phyloP scores from a whole-genome alignment of 2,888 invertebrate genomes.

The Lomographa bimaculata region DNA sequence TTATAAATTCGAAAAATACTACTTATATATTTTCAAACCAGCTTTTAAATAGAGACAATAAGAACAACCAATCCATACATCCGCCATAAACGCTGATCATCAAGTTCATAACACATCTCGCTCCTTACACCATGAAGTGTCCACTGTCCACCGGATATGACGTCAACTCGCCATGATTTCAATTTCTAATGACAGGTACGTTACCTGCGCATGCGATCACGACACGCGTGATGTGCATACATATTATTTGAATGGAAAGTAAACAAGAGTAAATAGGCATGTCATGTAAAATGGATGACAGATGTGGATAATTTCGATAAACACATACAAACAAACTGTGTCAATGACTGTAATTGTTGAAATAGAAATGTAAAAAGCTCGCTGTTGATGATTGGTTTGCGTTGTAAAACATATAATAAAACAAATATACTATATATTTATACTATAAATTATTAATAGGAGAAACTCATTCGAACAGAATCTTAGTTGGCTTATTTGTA shows the following conservation, averaged over 20 bases:
- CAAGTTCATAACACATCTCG: constrained; percentile 15
- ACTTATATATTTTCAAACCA: too few relatives aligned
- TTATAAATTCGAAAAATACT: too few relatives aligned
- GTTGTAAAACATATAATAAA: too few relatives aligned
- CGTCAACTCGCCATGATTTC: constrained; percentile 46
- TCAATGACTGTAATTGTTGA: too few relatives aligned
- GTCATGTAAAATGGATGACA: constrained; percentile 5
- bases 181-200: constrained; percentile 43
- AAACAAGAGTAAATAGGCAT: constrained; percentile 28
- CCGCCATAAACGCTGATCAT: constrained; percentile 6
- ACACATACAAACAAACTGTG: neutral
- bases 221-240: constrained; percentile 28
- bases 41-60: too few relatives aligned
- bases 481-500: too few relatives aligned
- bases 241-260: constrained; percentile 29
- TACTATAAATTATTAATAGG: too few relatives aligned
- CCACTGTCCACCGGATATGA: constrained; percentile 57
- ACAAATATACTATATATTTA: too few relatives aligned
- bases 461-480: too few relatives aligned
- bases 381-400: too few relatives aligned
- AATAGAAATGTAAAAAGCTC: too few relatives aligned
- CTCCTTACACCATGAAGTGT: constrained; percentile 27
- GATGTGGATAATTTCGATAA: constrained; percentile 4
- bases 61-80: constrained; percentile 1
- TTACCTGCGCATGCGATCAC: constrained; percentile 46